These are phyloP conservation scores for Rhinogobio ventralis DNA, from an alignment of 2,797 vertebrate genomes.

Conservation along the genomic window DNA sequence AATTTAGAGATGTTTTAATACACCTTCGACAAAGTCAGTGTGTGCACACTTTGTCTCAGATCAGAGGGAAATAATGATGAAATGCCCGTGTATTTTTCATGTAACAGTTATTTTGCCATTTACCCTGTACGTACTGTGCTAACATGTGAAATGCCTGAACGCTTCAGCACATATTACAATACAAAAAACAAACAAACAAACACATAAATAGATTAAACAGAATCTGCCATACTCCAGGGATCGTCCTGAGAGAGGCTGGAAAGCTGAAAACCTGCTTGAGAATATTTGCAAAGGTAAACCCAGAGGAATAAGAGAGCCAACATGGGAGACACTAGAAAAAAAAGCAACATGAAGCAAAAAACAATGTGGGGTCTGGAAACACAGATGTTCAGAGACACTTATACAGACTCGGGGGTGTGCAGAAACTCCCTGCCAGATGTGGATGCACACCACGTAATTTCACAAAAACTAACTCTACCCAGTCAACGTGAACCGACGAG, in stretches of 20 bases:
- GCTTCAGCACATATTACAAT: conserved; percentile 27
- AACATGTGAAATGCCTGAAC: conserved; percentile 34
- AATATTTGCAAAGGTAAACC: conserved; percentile 61
- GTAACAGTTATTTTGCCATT: conserved; percentile 28
- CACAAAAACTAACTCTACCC: conserved; percentile 65
- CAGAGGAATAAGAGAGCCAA: conserved; percentile 55
- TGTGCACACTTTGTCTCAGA: conserved; percentile 14
- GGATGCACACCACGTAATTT: conserved; percentile 70
- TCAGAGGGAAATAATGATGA: conserved; percentile 24
- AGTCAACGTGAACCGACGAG: conserved; percentile 60
- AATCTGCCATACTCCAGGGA: conserved; percentile 22
- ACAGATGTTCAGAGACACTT: conserved; percentile 77
- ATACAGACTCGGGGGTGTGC: conserved; percentile 68
- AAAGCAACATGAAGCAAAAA: conserved; percentile 67
- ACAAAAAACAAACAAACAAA: conserved; percentile 13
- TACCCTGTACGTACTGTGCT: conserved; percentile 13
- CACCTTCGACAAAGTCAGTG: not conserved
- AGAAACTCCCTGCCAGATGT: conserved; percentile 81
- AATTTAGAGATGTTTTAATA: not conserved
- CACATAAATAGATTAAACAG: conserved; percentile 53
- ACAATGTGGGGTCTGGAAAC: conserved; percentile 76
- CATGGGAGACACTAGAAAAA: conserved; percentile 53
- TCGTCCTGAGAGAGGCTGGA: conserved; percentile 54
- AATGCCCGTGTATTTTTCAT: conserved; percentile 4
- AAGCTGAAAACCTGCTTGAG: conserved; percentile 54